Evolutionary conservation across 2,113 vertebrate species (phyloP), one percentile per base, ranked within the genome.

Genomic region (Pseudonaja textilis): DNA sequence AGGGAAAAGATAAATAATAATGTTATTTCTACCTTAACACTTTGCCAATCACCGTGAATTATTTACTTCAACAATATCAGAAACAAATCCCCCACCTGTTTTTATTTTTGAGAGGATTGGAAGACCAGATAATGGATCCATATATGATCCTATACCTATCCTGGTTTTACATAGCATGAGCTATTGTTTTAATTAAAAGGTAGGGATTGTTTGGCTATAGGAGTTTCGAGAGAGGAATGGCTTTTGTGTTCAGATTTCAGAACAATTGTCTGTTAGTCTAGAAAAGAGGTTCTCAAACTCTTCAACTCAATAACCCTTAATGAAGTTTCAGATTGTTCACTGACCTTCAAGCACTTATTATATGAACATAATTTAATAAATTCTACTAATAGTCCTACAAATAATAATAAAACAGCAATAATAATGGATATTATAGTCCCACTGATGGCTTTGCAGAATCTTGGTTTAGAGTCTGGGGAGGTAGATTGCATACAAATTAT

Each of bases 1-100:
- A 16, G 97, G 95, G 64, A 96, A 87, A 93, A 94, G 42, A 90
- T 22, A 5, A 89, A 39, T 22, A 0, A 88, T 87, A 92, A 0
- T 0, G 0, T 3, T 8, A 1, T 20, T 18, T 57, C 92, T 18
- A 0, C 47, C 90, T 39, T 57, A 88, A 45, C 29, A 2, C 3
- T 16, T 52, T 64, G 57, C 14, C 55, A 54, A 86, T 12, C 23
- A 54, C 54, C 52, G 25, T 89, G 10, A 14, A 26, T 26, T 47
- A 50, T 85, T 56, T 89, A 26, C 23, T 88, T 25, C 29, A 88
- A 88, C 22, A 18, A 57, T 57, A 25, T 52, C 23, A 89, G 10
- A 42, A 81, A 81, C 7, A 42, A 81, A 18, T 34, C 34, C 16
- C 34, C 34, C n/a, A 18, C n/a, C 29, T 39, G 74, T 18, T 42